Percentiles rank a stretch among this genome's conserved stretches.
These are phyloP conservation scores for Beris morrisii DNA, from an alignment of 2,888 invertebrate genomes.

Conservation along the genomic window DNA sequence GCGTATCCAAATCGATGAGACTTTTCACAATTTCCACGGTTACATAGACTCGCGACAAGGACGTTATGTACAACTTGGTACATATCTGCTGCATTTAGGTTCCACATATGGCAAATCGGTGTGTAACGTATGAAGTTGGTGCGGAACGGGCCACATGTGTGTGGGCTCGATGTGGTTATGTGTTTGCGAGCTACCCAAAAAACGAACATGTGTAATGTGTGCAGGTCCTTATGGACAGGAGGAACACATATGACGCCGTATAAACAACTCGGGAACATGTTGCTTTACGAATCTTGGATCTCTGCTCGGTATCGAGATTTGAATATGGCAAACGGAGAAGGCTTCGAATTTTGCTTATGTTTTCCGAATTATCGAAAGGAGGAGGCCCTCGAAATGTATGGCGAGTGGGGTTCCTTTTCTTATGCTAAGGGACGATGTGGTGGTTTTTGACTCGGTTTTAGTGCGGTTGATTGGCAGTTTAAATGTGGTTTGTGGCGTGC, in stretches of 20 bases:
- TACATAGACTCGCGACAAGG: too few relatives aligned
- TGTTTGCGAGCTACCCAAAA: constrained; percentile 11
- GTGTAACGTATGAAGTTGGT: constrained; percentile 28
- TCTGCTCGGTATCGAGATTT: constrained; percentile 38
- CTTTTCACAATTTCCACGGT: too few relatives aligned
- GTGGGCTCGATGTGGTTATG: constrained; percentile 23
- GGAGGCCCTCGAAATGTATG: neutral
- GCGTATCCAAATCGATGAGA: neutral
- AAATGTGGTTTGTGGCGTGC: constrained; percentile 11
- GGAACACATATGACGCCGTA: constrained; percentile 55
- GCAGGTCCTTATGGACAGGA: constrained; percentile 56
- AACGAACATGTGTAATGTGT: constrained; percentile 56
- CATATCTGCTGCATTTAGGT: constrained; percentile 14
- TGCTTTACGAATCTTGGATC: constrained; percentile 39
- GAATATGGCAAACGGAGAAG: constrained; percentile 37
- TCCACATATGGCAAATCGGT: constrained; percentile 13
- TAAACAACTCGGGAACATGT: constrained; percentile 48
- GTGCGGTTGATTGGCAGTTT: constrained; percentile 22
- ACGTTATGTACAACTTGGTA: neutral
- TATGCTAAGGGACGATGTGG: constrained; percentile 15
- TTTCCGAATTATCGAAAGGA: constrained; percentile 29
- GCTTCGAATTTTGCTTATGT: constrained; percentile 36
- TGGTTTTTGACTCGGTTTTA: constrained; percentile 14
- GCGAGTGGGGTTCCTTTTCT: constrained; percentile 23
- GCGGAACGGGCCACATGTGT: constrained; percentile 1